These are phyloP conservation scores for Noctilio leporinus DNA, from an alignment of 2,113 vertebrate genomes.

Conservation along the genomic window DNA sequence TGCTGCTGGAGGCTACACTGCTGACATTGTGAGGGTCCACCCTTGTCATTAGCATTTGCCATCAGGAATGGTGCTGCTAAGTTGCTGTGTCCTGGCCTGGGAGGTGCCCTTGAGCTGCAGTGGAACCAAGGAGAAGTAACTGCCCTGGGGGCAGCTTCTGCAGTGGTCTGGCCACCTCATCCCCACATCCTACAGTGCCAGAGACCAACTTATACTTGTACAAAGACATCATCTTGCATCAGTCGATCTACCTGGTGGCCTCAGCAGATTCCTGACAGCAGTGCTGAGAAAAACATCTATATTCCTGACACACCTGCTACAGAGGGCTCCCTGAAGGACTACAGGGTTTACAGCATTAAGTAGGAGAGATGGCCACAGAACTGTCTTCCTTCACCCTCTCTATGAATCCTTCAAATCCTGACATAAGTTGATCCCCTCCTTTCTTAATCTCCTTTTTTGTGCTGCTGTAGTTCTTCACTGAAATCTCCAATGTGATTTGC, in stretches of 20 bases:
- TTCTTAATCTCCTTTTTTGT: not conserved
- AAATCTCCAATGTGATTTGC: not conserved
- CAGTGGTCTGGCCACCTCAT: not conserved
- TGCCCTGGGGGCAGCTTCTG: no score
- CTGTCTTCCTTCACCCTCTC: not conserved
- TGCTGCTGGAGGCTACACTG: not conserved
- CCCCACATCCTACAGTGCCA: accelerated
- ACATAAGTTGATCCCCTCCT: not conserved
- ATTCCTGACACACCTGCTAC: not conserved
- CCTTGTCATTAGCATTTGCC: not conserved
- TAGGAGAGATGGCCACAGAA: not conserved
- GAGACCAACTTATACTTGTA: not conserved
- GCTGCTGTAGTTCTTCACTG: not conserved
- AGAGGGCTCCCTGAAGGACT: not conserved
- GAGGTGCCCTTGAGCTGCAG: not conserved
- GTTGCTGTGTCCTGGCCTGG: not conserved
- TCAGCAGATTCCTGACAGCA: not conserved
- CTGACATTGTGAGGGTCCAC: not conserved
- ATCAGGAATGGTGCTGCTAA: not conserved
- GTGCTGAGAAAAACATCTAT: not conserved
- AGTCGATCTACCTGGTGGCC: not conserved
- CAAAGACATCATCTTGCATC: not conserved
- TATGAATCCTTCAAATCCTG: not conserved
- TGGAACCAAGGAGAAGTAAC: not conserved
- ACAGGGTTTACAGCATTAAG: not conserved